Evolutionary conservation across 2,797 vertebrate genomes (phyloP).

Genomic region (Hapalemur alaotrensis): DNA sequence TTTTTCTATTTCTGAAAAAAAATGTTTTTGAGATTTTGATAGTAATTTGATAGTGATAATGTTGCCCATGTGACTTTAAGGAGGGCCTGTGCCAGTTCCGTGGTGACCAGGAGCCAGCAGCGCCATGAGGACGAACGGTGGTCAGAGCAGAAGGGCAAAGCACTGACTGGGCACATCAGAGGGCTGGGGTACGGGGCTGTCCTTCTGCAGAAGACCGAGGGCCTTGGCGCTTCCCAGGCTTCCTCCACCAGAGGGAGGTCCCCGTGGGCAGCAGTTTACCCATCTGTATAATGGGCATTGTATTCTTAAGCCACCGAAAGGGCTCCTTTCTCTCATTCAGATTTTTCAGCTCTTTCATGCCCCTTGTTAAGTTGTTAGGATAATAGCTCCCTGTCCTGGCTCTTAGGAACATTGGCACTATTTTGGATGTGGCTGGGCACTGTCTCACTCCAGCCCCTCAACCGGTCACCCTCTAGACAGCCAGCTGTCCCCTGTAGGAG

Average conservation of each 20-base stretch:
- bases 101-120: not conserved
- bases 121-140: not conserved
- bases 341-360: not conserved
- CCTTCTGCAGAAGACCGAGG: not conserved
- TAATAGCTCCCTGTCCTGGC: not conserved
- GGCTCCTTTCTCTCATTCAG: not conserved
- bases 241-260: not conserved
- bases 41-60: not conserved
- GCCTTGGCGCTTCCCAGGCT: not conserved
- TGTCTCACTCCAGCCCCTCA: not conserved
- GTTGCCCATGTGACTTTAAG: not conserved
- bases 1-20: slow-evolving; percentile 2
- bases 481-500: not conserved
- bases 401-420: not conserved
- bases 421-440: not conserved
- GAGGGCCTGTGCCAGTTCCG: not conserved
- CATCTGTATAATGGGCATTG: not conserved
- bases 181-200: not conserved
- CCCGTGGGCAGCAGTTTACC: not conserved
- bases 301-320: not conserved
- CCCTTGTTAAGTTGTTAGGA: not conserved
- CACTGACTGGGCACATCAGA: not conserved
- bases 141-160: not conserved
- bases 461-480: not conserved
- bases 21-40: not conserved